Evolutionary conservation across 2,113 vertebrate genomes (phyloP), one percentile per base, ranked within the genome.

Genomic region (Odocoileus hemionus): DNA sequence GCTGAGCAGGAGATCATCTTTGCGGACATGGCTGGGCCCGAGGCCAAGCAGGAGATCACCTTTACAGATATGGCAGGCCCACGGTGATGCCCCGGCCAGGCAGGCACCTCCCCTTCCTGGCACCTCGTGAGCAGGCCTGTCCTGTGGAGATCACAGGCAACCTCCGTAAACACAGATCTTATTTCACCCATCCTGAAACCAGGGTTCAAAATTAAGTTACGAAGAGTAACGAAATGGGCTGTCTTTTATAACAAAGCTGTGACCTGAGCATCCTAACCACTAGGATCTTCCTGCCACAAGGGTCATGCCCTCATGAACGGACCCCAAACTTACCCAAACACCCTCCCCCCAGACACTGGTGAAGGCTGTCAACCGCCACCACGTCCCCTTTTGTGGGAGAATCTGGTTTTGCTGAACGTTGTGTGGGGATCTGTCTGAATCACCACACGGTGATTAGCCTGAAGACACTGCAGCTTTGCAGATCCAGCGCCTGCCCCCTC

Each of bases 111-210:
- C 25, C 7, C 78, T 0, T 30, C 78, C 45, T 11, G 78, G 50
- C 11, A 1, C 1, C 36, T 7, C 0, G 4, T 0, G n/a, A 45
- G 23, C 1, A 16, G 23, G 12, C 13, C 25, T 0, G 1, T 19
- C n/a, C 80, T 25, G n/a, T 2, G 16, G 36, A n/a, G 28, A 11
- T 6, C 45, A 50, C 45, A 26, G 78, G 9, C 16, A 6, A 12
- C 45, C 78, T 19, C 16, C 8, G 4, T 50, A 13, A n/a, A 52
- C 78, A n/a, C 11, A 52, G 17, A 13, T 23, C 10, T 52, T 30
- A 0, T n/a, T 80, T 33, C 78, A n/a, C 6, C 30, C 10, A 11
- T 13, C 78, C 78, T 52, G 78, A 80, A 52, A 21, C 78, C 5
- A 30, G 30, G 19, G 47, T 52, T 13, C 17, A n/a, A n/a, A 52